Evolutionary conservation across 2,888 invertebrate species (phyloP).

Genomic region (Cosmorhoe ocellata): DNA sequence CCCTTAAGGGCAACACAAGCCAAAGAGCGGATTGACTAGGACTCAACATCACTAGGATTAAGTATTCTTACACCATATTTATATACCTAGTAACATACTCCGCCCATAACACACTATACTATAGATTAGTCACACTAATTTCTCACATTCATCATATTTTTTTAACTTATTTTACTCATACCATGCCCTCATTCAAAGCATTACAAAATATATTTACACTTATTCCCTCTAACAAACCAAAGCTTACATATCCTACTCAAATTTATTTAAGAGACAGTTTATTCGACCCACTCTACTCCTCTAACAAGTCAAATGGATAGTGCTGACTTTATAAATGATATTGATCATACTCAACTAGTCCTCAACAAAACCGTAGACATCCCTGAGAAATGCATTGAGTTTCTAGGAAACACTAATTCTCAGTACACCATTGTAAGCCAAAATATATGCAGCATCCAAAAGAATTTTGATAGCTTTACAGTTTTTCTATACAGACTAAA

Average conservation of each 20-base stretch:
- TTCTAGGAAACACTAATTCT: neutral
- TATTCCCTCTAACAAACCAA: neutral
- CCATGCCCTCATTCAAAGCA: no score
- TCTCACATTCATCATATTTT: no score
- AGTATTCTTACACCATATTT: neutral
- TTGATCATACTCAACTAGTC: neutral
- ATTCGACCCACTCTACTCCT: neutral
- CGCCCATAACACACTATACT: neutral
- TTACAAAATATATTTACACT: neutral
- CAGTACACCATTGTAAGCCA: neutral
- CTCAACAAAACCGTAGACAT: neutral
- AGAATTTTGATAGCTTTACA: slow-evolving; percentile 2
- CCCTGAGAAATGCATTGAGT: neutral
- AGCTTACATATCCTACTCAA: neutral
- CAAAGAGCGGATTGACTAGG: neutral
- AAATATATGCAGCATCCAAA: slow-evolving; percentile 9
- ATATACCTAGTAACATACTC: neutral
- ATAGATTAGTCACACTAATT: no score
- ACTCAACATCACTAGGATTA: neutral
- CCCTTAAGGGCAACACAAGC: neutral
- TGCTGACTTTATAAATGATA: neutral
- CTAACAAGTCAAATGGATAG: neutral
- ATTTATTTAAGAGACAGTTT: no score
- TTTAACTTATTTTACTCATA: no score
- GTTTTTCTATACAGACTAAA: neutral